Base-by-base conservation (phyloP, 1,140 invertebrate genomes). In the Drosophila willistoni region DNA sequence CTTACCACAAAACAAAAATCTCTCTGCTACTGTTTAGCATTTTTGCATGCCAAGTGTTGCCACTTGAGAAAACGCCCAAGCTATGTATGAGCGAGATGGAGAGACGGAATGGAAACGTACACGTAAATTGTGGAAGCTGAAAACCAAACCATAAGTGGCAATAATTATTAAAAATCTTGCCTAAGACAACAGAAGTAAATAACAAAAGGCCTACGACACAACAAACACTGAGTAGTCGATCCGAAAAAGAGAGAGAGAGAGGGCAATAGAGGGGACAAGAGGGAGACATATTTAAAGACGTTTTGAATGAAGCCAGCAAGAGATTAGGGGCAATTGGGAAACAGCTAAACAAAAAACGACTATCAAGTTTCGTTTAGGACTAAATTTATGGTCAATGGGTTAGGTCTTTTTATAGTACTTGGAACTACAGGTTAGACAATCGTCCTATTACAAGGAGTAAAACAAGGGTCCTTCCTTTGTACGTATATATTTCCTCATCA, bases 81-180 rank as follows among this genome's bases (percentile, higher is more conserved):
- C 75, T 41, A 55, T 19, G 19, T 36, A 12, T 64, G 10, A 19
- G 63, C 47, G 14, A n/a, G 17, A 54, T 25, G 61, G 25, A 44
- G 17, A 19, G 7, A 25, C 9, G n/a, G 14, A 19, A 36, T 25
- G 17, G 44, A 51, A 22, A 62, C 13, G 19, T 42, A 41, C 44
- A 62, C 60, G n/a, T 25, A 44, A 60, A 42, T 39, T n/a, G 65
- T 63, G 56, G 64, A 77, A 77, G 74, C 59, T 62, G 60, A 67
- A 60, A 64, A 61, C 17, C 71, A 42, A n/a, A 47, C 66, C 84
- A 81, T 90, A 90, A 90, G 89, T 90, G 89, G 89, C 82, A 90
- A 90, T 90, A 90, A 90, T 90, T 90, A 90, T 90, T 90, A 79
- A 87, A 90, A 90, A 90, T 90, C 89, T 90, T 85, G 62, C 77